A percentile compares a stretch with the other conserved stretches of the same genome.
Evolutionary conservation across 2,797 vertebrate species (phyloP).

Genomic region (Artibeus jamaicensis): DNA sequence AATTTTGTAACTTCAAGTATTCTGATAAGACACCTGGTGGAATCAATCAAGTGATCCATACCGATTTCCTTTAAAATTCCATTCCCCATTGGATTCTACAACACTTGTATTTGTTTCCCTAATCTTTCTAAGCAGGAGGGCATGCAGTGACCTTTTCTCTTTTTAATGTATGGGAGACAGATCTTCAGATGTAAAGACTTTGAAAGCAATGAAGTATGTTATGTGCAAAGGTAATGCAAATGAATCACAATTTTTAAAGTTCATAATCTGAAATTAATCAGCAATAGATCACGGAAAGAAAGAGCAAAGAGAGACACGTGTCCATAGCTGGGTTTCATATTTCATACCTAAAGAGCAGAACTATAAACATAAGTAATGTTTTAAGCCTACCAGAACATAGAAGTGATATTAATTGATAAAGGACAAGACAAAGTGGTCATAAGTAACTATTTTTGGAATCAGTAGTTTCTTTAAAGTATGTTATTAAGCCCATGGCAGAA

Average conservation of each 20-base stretch:
- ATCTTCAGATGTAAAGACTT: slow-evolving; percentile 48
- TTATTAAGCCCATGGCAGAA: background rate
- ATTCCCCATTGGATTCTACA: background rate
- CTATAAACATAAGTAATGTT: slow-evolving; percentile 68
- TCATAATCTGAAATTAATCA: slow-evolving; percentile 69
- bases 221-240: slow-evolving; percentile 55
- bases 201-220: slow-evolving; percentile 54
- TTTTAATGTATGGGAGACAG: slow-evolving; percentile 7
- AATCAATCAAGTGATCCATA: background rate
- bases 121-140: background rate
- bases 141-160: slow-evolving; percentile 11
- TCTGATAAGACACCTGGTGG: background rate
- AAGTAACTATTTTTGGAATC: slow-evolving; percentile 35
- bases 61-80: slow-evolving; percentile 2
- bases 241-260: slow-evolving; percentile 70
- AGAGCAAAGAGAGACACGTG: slow-evolving; percentile 63
- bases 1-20: background rate
- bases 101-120: slow-evolving; percentile 24
- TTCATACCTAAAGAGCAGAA: slow-evolving; percentile 68
- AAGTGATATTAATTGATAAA: slow-evolving; percentile 50
- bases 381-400: slow-evolving; percentile 25
- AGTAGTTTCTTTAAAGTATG: slow-evolving; percentile 27
- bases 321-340: slow-evolving; percentile 50
- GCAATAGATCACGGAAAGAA: slow-evolving; percentile 52
- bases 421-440: slow-evolving; percentile 10